Percentiles rank a stretch among this genome's conserved stretches.
Conservation (phyloP, 2,888 invertebrate species). For the Acronicta alni region DNA sequence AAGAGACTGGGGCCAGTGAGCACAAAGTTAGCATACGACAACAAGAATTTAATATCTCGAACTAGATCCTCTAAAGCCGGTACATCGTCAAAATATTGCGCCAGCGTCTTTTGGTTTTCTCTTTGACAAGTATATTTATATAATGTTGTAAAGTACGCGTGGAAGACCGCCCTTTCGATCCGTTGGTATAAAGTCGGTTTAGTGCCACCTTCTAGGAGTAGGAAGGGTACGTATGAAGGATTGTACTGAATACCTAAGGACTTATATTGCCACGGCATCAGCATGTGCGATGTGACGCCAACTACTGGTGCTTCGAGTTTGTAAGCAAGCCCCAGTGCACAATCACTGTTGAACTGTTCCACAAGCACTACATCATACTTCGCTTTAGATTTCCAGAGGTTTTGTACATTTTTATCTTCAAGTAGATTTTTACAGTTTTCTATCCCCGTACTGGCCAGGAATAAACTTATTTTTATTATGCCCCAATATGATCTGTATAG, state of each 20-base stretch:
- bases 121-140: slow-evolving; percentile 64
- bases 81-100: slow-evolving; percentile 80
- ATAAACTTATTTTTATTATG: slow-evolving; percentile 58
- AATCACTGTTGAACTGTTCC: slow-evolving; percentile 90
- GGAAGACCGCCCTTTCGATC: slow-evolving; percentile 77
- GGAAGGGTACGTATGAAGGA: slow-evolving; percentile 88
- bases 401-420: slow-evolving; percentile 72
- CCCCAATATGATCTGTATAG: slow-evolving; percentile 62
- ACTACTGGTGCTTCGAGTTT: slow-evolving; percentile 88
- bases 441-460: slow-evolving; percentile 61
- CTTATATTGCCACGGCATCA: slow-evolving; percentile 89
- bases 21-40: slow-evolving; percentile 89
- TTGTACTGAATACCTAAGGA: slow-evolving; percentile 89
- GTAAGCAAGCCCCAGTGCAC: slow-evolving; percentile 89
- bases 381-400: slow-evolving; percentile 70
- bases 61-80: slow-evolving; percentile 86
- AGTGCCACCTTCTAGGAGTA: slow-evolving; percentile 85
- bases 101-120: slow-evolving; percentile 68
- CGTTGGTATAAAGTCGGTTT: slow-evolving; percentile 85
- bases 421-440: slow-evolving; percentile 71
- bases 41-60: slow-evolving; percentile 82
- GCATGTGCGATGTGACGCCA: slow-evolving; percentile 85
- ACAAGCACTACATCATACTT: slow-evolving; percentile 90
- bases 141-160: slow-evolving; percentile 54
- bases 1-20: slow-evolving; percentile 85